Percentiles rank a stretch among this genome's conserved stretches.
Evolutionary conservation across 2,797 vertebrate species (phyloP).

Genomic region (Thalassophryne amazonica): DNA sequence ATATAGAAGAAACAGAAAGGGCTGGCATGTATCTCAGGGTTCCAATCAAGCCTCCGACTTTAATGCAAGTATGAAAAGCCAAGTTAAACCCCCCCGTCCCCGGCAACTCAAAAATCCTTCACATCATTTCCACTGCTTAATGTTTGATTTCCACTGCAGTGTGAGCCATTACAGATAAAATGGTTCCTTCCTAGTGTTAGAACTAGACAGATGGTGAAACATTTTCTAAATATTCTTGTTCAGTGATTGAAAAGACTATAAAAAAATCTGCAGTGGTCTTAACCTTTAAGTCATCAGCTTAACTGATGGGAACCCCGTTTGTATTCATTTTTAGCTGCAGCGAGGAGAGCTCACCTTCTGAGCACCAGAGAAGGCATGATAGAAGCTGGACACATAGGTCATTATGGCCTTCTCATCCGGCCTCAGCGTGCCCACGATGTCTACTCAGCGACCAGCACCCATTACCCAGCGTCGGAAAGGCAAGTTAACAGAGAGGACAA

Average conservation of each 20-base stretch:
- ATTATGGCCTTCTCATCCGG: constrained; percentile 98
- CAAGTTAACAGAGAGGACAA: constrained; percentile 1
- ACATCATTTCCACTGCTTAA: too few relatives aligned
- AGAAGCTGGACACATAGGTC: constrained; percentile 99
- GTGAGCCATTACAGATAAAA: not conserved
- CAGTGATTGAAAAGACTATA: too few relatives aligned
- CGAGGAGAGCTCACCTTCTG: constrained; percentile 89
- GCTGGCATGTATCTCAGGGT: constrained; percentile 4
- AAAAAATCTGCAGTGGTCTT: too few relatives aligned
- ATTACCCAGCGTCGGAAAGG: constrained; percentile 50
- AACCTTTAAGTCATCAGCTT: not conserved
- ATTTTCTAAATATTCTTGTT: too few relatives aligned
- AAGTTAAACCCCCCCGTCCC: too few relatives aligned
- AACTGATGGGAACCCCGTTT: constrained; percentile 29
- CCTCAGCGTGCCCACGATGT: constrained; percentile 95
- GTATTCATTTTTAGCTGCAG: not conserved
- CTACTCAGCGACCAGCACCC: constrained; percentile 77
- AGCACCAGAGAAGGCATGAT: constrained; percentile 97
- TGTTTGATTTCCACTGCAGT: not conserved
- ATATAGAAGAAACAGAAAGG: constrained; percentile 25
- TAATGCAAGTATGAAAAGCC: too few relatives aligned
- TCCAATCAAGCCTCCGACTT: constrained; percentile 14
- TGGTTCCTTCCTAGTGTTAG: too few relatives aligned
- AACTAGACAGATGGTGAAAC: too few relatives aligned
- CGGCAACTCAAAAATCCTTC: too few relatives aligned